Evolutionary conservation across 2,113 vertebrate genomes (phyloP), one percentile per base, ranked within the genome.

Genomic region (Peucedramus taeniatus): DNA sequence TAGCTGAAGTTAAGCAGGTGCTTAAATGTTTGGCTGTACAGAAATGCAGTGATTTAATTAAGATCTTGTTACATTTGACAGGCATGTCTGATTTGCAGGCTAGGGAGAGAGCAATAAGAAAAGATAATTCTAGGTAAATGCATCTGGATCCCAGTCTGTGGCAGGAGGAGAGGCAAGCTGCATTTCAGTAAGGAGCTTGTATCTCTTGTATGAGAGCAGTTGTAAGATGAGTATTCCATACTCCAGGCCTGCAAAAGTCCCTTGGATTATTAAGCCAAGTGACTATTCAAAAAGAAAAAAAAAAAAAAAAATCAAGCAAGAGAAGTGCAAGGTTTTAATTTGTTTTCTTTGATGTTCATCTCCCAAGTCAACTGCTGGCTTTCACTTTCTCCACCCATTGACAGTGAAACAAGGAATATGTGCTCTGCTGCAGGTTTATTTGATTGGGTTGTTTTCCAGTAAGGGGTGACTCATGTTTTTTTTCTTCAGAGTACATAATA

Each of bases 41-140:
- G 88, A 97, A 95, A 71, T 56, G 57, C 6, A 7, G 27, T 92
- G 88, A 88, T 94, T 94, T 86, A 88, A 92, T 95, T 93, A 90
- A 69, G 92, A 30, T 96, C 90, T 71, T 66, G 80, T 96, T 93
- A 85, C 56, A 0, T 88, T 80, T 96, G 92, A 89, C 77, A 78
- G 53, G 61, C 72, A n/a, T 89, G 64, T 95, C 72, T 91, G 83
- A 94, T 71, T 93, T 61, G 17, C 30, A 54, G 69, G n/a, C 76
- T 83, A 33, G 56, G 87, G 83, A 61, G 45, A 26, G n/a, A 68
- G 68, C 26, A 40, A 45, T 22, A 87, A 60, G 72, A 93, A 96
- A 82, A 93, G 83, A 37, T 65, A 45, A 78, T 72, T 95, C 68
- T 54, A 20, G 64, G 39, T 70, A 61, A 88, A 89, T 4, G 53